Evolutionary conservation across 2,113 vertebrate species (phyloP).

Genomic region (Sula dactylatra): DNA sequence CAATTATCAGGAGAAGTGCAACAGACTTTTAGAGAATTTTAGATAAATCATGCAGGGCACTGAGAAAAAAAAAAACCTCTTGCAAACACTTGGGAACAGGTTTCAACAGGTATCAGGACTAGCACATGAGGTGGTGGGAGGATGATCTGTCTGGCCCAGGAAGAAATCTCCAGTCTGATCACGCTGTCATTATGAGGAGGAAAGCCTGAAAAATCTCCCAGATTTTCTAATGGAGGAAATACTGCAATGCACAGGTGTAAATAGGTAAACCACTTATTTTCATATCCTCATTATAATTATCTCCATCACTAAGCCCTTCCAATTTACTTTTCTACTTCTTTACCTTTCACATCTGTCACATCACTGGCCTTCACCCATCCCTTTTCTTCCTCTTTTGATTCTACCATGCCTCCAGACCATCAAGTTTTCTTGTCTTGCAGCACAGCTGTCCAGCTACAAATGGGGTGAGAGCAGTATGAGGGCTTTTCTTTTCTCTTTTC

Average conservation of each 20-base stretch:
- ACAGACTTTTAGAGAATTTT: not conserved
- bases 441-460: not conserved
- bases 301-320: not conserved
- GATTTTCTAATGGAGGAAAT: not conserved
- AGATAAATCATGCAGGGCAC: rapidly evolving
- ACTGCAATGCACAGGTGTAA: too few relatives aligned
- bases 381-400: not conserved
- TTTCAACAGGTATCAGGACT: not conserved
- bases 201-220: not conserved
- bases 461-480: not conserved
- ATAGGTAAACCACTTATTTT: not conserved
- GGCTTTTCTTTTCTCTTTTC: too few relatives aligned
- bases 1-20: not conserved
- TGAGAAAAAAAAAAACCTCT: not conserved
- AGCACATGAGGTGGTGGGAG: not conserved
- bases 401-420: not conserved
- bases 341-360: not conserved
- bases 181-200: not conserved
- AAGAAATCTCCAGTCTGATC: not conserved
- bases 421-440: not conserved
- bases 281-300: not conserved
- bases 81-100: not conserved
- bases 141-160: not conserved
- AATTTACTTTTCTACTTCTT: not conserved
- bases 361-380: not conserved